These are phyloP conservation scores for Sakesphorus luctuosus DNA, from an alignment of 2,113 vertebrate genomes.

Conservation along the genomic window DNA sequence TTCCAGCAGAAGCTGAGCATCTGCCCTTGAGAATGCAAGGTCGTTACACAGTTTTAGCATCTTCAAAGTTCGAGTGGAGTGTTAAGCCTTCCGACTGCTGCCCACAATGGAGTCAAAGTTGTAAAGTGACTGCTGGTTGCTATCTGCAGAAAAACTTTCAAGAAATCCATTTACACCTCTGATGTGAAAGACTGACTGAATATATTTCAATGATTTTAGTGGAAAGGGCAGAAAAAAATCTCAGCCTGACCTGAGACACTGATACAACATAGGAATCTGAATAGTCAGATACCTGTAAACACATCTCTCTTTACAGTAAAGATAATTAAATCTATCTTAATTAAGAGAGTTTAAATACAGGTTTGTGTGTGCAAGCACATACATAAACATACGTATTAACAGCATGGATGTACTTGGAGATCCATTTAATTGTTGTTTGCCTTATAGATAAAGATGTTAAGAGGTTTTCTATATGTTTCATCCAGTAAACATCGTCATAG, in stretches of 20 bases:
- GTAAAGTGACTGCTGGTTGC: constrained; percentile 70
- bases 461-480: not conserved
- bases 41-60: constrained; percentile 68
- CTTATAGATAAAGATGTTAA: not conserved
- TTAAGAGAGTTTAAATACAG: not conserved
- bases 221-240: constrained; percentile 36
- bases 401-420: not conserved
- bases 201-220: constrained; percentile 73
- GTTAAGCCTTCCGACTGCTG: constrained; percentile 57
- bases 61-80: constrained; percentile 52
- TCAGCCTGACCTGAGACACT: constrained; percentile 50
- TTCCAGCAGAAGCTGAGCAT: constrained; percentile 50
- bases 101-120: constrained; percentile 71
- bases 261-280: not conserved
- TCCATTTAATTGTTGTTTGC: not conserved
- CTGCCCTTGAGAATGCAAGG: constrained; percentile 72
- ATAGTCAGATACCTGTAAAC: constrained; percentile 66
- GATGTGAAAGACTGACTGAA: constrained; percentile 74
- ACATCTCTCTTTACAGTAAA: constrained; percentile 54
- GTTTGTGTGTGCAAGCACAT: not conserved
- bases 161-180: constrained; percentile 82
- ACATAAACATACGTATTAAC: not conserved
- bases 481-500: not conserved
- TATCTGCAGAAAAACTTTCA: constrained; percentile 73
- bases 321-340: constrained; percentile 4